Percentiles rank a stretch among this genome's conserved stretches.
phyloP scores from a whole-genome alignment of 2,888 invertebrate species.

The Rosalia funebris region DNA sequence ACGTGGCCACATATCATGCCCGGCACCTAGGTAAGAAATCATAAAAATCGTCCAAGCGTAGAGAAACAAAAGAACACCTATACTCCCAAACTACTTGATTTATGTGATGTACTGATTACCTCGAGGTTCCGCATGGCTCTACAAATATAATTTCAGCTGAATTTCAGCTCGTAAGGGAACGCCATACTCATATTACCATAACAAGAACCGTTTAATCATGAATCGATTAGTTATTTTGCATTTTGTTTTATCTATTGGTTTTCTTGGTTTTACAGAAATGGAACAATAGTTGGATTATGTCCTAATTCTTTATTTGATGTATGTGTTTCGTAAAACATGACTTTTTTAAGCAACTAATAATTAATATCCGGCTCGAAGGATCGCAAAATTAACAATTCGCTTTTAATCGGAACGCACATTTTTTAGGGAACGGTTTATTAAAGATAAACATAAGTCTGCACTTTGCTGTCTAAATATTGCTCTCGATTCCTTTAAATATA shows the following conservation, averaged over 20 bases:
- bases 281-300: no score
- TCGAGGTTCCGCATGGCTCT: conserved; percentile 44
- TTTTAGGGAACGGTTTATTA: background rate
- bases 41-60: conserved; percentile 46
- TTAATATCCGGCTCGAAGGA: no score
- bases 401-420: no score
- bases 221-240: conserved; percentile 20
- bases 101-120: conserved; percentile 47
- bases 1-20: conserved; percentile 18
- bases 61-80: conserved; percentile 40
- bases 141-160: conserved; percentile 48
- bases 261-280: background rate
- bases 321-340: no score
- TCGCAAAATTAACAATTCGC: no score
- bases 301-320: no score
- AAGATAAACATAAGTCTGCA: background rate
- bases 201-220: conserved; percentile 21
- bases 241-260: conserved; percentile 15
- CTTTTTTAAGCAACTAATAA: no score
- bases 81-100: conserved; percentile 45
- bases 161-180: conserved; percentile 35
- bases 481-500: background rate
- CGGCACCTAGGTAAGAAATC: conserved; percentile 36
- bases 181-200: conserved; percentile 24
- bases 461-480: background rate